Evolutionary conservation across 1,140 invertebrate species (phyloP).

Genomic region (Papilio helenus): DNA sequence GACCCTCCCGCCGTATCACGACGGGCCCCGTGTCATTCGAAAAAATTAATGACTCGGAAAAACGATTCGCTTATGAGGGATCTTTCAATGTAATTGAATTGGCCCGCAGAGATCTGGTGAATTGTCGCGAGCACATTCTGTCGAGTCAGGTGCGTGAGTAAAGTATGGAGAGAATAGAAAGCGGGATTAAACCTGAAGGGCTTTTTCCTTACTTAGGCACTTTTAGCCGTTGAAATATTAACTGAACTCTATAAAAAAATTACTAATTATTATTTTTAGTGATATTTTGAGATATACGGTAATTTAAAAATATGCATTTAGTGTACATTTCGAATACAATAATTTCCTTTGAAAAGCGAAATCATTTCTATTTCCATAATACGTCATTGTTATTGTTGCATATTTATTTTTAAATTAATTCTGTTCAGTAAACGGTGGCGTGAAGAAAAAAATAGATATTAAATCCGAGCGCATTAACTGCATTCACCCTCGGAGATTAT

Average conservation of each 20-base stretch:
- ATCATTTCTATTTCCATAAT: neutral
- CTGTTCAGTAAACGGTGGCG: conserved; percentile 29
- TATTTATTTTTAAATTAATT: conserved; percentile 16
- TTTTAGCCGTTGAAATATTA: neutral
- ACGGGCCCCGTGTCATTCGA: conserved; percentile 77
- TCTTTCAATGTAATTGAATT: conserved; percentile 83
- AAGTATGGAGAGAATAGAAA: conserved; percentile 21
- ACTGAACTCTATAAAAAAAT: neutral
- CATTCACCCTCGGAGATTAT: conserved; percentile 73
- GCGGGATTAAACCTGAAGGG: neutral
- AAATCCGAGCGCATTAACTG: conserved; percentile 67
- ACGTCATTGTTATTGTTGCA: neutral
- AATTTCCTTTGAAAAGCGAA: neutral
- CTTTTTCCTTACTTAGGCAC: neutral
- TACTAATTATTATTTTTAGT: too few relatives aligned
- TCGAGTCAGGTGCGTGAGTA: conserved; percentile 60
- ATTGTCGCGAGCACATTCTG: conserved; percentile 64
- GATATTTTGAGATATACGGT: too few relatives aligned
- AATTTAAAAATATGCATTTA: too few relatives aligned
- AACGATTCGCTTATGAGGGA: conserved; percentile 83
- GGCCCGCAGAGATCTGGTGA: conserved; percentile 75
- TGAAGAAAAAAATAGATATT: conserved; percentile 52
- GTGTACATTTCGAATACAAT: neutral
- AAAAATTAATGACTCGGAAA: conserved; percentile 83
- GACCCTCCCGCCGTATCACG: conserved; percentile 78